Evolutionary conservation across 2,888 invertebrate species (phyloP).

Genomic region (Tipula unca): DNA sequence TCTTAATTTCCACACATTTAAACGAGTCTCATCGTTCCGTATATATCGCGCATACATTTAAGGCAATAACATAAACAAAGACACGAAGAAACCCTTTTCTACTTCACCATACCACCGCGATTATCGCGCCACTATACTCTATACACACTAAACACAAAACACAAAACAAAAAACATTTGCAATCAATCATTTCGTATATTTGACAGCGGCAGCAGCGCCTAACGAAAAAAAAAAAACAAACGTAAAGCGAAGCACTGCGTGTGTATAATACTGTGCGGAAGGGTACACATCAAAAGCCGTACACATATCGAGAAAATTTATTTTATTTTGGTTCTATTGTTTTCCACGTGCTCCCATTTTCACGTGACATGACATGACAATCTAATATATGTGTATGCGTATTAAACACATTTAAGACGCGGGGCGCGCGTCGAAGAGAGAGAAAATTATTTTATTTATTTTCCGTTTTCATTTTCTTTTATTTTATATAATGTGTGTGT

Average conservation of each 20-base stretch:
- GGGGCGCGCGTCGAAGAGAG: background rate
- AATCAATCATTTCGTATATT: background rate
- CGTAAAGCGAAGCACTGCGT: background rate
- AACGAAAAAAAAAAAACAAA: background rate
- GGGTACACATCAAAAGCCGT: background rate
- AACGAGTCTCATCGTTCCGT: background rate
- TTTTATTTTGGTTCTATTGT: background rate
- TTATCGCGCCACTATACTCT: background rate
- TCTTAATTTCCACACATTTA: background rate
- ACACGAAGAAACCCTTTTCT: background rate
- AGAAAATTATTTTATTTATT: background rate
- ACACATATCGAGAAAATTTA: background rate
- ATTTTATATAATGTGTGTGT: background rate
- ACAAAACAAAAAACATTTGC: background rate
- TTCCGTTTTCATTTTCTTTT: background rate
- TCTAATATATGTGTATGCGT: background rate
- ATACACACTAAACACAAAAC: too few species aligned
- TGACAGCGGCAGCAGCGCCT: background rate
- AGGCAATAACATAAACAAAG: background rate
- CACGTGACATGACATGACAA: background rate
- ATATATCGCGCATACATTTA: background rate
- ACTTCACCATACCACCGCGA: background rate
- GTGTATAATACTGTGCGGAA: too few species aligned
- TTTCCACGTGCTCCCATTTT: background rate
- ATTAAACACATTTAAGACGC: background rate